phyloP scores from a whole-genome alignment of 2,797 vertebrate species.

The Parambassis ranga region DNA sequence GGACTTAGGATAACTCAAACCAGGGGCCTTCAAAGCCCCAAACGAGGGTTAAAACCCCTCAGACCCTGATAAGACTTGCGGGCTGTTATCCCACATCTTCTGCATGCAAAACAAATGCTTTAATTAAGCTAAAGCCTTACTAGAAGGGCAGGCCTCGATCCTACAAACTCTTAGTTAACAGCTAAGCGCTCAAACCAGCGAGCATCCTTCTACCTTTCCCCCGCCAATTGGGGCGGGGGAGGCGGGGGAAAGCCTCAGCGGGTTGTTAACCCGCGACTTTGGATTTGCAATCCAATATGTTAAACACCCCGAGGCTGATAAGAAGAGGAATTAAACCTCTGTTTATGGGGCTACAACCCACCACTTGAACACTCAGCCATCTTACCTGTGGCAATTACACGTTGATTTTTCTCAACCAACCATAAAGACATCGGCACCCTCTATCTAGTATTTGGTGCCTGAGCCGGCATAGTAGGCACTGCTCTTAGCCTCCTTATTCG shows the following conservation, averaged over 20 bases:
- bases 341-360: constrained; percentile 65
- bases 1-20: constrained; percentile 60
- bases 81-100: constrained; percentile 60
- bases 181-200: constrained; percentile 61
- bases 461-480: constrained; percentile 53
- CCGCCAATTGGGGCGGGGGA: too few relatives aligned
- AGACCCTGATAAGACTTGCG: constrained; percentile 59
- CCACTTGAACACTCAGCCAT: constrained; percentile 60
- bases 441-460: constrained; percentile 68
- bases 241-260: constrained; percentile 54
- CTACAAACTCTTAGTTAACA: constrained; percentile 71
- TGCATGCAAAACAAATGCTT: constrained; percentile 70
- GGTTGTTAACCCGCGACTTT: neutral
- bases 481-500: constrained; percentile 46
- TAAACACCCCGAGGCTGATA: constrained; percentile 55
- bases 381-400: constrained; percentile 67
- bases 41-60: constrained; percentile 51
- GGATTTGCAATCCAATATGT: constrained; percentile 68
- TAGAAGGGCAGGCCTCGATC: constrained; percentile 69
- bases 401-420: constrained; percentile 71
- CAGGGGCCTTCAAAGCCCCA: constrained; percentile 69
- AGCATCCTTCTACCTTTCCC: constrained; percentile 56
- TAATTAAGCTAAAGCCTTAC: constrained; percentile 73
- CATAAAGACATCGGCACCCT: constrained; percentile 71
- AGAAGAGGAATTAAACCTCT: constrained; percentile 58